Evolutionary conservation across 2,888 invertebrate species (phyloP).

Genomic region (Sesia apiformis): DNA sequence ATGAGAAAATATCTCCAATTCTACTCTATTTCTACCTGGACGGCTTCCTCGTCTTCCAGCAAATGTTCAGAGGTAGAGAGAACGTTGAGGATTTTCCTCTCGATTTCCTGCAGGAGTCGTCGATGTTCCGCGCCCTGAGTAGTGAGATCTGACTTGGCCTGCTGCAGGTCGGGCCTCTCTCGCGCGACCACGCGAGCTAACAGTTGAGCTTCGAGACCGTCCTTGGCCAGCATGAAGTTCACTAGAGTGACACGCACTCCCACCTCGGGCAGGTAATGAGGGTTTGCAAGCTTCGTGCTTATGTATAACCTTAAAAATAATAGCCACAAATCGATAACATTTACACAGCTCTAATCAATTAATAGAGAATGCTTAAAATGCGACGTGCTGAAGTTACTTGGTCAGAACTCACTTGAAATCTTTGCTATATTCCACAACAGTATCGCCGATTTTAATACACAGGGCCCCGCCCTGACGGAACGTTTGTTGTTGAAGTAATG

Average conservation of each 20-base stretch:
- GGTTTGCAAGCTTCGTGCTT: constrained; percentile 93
- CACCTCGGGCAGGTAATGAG: constrained; percentile 95
- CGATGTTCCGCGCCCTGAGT: constrained; percentile 91
- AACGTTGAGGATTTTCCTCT: constrained; percentile 87
- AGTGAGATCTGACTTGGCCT: constrained; percentile 90
- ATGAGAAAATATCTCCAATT: background rate
- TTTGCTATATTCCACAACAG: constrained; percentile 89
- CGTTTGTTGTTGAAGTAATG: constrained; percentile 90
- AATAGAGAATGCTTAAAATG: too few species aligned
- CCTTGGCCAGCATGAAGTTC: constrained; percentile 94
- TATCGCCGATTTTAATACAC: constrained; percentile 93
- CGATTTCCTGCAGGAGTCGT: constrained; percentile 88
- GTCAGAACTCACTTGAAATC: constrained; percentile 80
- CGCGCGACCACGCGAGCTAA: constrained; percentile 92
- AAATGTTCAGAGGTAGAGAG: constrained; percentile 65
- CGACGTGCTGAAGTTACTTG: background rate
- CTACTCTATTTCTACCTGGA: constrained; percentile 59
- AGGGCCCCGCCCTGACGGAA: constrained; percentile 91
- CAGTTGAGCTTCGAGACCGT: constrained; percentile 91
- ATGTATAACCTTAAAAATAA: constrained; percentile 83
- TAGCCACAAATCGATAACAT: too few species aligned
- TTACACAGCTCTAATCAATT: too few species aligned
- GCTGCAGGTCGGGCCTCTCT: constrained; percentile 92
- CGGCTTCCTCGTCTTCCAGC: constrained; percentile 94
- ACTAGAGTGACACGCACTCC: constrained; percentile 92